Percentiles rank a stretch among this genome's conserved stretches.
Evolutionary conservation across 37 sponge, comb jelly and placozoan species (phyloP).

Genomic region (Amphimedon queenslandica): DNA sequence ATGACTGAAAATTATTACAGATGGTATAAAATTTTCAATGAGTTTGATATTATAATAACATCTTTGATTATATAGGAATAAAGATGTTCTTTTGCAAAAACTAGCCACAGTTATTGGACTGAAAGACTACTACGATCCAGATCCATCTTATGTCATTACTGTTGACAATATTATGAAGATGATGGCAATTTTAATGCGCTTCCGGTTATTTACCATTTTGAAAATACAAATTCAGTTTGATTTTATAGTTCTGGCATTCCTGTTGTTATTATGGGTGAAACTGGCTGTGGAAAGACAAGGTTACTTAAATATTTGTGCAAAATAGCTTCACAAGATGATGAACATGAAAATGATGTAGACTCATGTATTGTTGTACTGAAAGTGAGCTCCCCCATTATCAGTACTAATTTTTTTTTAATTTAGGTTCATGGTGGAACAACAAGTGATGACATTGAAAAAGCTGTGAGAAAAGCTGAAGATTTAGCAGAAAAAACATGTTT

Average conservation of each 20-base stretch:
- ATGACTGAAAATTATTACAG: conserved; percentile 37
- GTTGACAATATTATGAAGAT: conserved; percentile 85
- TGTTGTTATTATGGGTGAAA: conserved; percentile 94
- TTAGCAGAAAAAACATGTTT: conserved; percentile 39
- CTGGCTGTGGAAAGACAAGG: conserved; percentile 85
- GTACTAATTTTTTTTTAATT: not conserved
- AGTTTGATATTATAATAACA: not conserved
- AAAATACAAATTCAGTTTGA: not conserved
- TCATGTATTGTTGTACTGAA: not conserved
- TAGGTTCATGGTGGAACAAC: conserved; percentile 91
- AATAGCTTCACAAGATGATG: conserved; percentile 7
- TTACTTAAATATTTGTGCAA: conserved; percentile 43
- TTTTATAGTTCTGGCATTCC: conserved; percentile 69
- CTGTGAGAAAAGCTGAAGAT: conserved; percentile 54
- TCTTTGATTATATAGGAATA: not conserved
- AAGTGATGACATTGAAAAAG: conserved; percentile 44
- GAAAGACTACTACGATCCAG: conserved; percentile 55
- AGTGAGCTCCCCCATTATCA: not conserved
- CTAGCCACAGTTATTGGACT: conserved; percentile 57
- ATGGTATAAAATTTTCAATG: conserved; percentile 6
- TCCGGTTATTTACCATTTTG: conserved; percentile 45
- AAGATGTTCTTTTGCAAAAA: conserved; percentile 38
- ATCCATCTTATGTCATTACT: conserved; percentile 77
- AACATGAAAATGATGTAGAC: not conserved
- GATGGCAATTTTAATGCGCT: conserved; percentile 90